Base-by-base conservation (phyloP, 1,140 invertebrate genomes). In the Eurosta solidaginis region DNA sequence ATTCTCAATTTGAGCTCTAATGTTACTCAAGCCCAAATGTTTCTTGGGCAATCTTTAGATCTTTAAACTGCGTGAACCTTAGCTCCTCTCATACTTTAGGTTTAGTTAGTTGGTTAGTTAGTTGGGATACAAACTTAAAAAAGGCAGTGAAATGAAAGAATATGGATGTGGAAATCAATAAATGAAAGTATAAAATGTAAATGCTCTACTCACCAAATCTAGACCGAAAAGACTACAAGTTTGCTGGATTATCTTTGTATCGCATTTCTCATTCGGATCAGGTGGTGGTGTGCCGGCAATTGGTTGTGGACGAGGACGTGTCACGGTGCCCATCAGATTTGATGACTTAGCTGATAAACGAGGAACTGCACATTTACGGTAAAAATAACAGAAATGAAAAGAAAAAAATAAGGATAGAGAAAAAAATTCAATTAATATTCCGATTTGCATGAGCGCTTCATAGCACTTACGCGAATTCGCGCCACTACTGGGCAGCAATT, bases 161-260 rank as follows among this genome's bases (percentile, higher is more conserved):
- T 3, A 54, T 54, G 50, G 27, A 54, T 7, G 22, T 25, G 6
- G 22, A 10, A 40, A 20, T 14, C 20, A 17, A 17, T 7, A 29
- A 17, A 4, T 9, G 36, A 27, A 27, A 59, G 22, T 2, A 0
- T 27, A 5, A 20, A 45, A 29, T 74, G 73, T 12, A 10, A 59
- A 59, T 22, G 52, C 22, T 22, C 40, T 74, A 89, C 89, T 91
- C 88, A 95, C 94, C 89, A 96, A 90, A 89, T 97, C 96, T 29
- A 97, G 89, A 4, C 96, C 96, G 84, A 96, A 96, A 4, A 97
- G 89, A 42, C 93, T 94, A 86, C 96, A 97, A 44, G 96, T 97
- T 83, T 96, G 94, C 82, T 95, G 94, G 81, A 96, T 94, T 82
- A 95, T 93, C 88, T 95, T 95, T 36, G 93, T 91, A 87, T 96